Base-by-base conservation (phyloP, 2,888 invertebrate genomes). In the Archaeoteleia sp. region DNA sequence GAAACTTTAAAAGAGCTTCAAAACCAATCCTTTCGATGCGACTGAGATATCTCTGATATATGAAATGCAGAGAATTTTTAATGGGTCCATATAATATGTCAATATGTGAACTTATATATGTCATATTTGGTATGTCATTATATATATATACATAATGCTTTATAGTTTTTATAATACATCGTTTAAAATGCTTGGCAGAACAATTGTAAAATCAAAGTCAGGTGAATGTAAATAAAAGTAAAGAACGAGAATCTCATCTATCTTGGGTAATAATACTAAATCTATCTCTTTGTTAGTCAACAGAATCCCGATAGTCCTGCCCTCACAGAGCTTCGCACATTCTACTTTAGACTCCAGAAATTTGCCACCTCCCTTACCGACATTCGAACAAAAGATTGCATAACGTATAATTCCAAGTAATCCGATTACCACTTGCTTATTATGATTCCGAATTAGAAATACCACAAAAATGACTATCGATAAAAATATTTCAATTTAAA, bases 351-450 rank as follows among this genome's bases (percentile, higher is more conserved):
- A 48, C 54, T 40, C 34, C 25, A 54, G 62, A 54, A 62, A 62
- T 62, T 62, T 61, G 29, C 60, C 35, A 51, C 43, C 60, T 60
- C 32, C 42, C 54, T 48, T 15, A 32, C 40, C 48, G 54, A 43
- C 42, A 54, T 62, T 62, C 55, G 62, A 70, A 58, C 62, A 66
- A 70, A 70, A 62, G 70, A 39, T 62, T 54, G 58, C 58, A 51
- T 58, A 66, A 66, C 57, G 45, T 58, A 62, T 70, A 62, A 61
- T 58, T 51, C 58, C 46, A 54, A 15, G 51, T 57, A 66, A 62
- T 62, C 51, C 55, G 66, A 70, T 70, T 66, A 66, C 58, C 62
- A 54, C 25, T 40, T 40, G 48, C 46, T 46, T 54, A 46, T 40
- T 35, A 62, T n/a, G n/a, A n/a, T 46, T 46, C 46, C n/a, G 29